phyloP scores from a whole-genome alignment of 2,888 invertebrate genomes.

The Pseudanteris insignis region DNA sequence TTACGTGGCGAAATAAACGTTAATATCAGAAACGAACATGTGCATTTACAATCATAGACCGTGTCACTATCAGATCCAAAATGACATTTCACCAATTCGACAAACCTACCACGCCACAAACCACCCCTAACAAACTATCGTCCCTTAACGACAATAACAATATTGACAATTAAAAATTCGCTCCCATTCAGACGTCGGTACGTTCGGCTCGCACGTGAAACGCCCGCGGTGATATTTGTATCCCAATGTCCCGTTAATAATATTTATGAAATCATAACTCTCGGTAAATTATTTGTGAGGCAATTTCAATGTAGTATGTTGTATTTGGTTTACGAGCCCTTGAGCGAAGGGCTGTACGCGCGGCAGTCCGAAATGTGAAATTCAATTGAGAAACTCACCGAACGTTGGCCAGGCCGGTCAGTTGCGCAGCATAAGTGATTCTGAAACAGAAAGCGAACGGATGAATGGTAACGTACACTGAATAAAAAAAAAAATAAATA shows the following conservation, averaged over 20 bases:
- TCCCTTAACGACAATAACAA: no score
- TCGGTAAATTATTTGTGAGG: slow-evolving; percentile 18
- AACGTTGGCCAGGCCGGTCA: slow-evolving; percentile 30
- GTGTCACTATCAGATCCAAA: no score
- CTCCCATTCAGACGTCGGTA: no score
- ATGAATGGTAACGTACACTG: slow-evolving; percentile 13
- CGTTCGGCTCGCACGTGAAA: no score
- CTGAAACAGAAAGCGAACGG: slow-evolving; percentile 39
- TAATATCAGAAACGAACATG: no score
- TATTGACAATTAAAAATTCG: no score
- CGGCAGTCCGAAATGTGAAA: slow-evolving; percentile 16
- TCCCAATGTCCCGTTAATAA: slow-evolving; percentile 22
- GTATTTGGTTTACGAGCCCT: slow-evolving; percentile 22
- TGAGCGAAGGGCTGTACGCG: slow-evolving; percentile 6
- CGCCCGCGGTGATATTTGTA: slow-evolving; percentile 8
- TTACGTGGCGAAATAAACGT: no score
- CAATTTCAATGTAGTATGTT: slow-evolving; percentile 9
- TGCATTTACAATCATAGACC: no score
- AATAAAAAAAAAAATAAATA: no score
- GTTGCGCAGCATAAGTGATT: slow-evolving; percentile 40
- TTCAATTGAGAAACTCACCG: slow-evolving; percentile 38
- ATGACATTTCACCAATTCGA: no score
- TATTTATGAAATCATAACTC: slow-evolving; percentile 27
- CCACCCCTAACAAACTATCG: no score
- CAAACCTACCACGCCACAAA: no score